Evolutionary conservation across 2,888 invertebrate genomes (phyloP), one percentile per base, ranked within the genome.

Genomic region (Agonopterix arenella): DNA sequence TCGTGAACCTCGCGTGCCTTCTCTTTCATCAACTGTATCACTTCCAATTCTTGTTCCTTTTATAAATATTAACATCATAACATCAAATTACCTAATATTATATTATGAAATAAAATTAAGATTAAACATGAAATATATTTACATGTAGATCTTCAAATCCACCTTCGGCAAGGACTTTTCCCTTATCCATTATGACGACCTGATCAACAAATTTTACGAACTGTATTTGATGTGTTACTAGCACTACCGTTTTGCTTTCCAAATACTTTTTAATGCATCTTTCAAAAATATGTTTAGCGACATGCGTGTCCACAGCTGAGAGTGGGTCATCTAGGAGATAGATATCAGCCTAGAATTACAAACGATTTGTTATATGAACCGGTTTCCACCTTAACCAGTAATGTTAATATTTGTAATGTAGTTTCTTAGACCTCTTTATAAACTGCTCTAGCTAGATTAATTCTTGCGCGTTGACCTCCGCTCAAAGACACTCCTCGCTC

Each of bases 211-310:
- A 85, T 61, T 92, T 92, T 8, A 95, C 82, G 60, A 94, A 96
- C 72, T 97, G 96, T 47, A 96, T 77, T 72, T 97, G 97, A 84
- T 97, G 96, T 0, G 96, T 97, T 3, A 96, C 93, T 50, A 96
- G 80, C 46, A 96, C 89, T 0, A 94, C 92, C 8, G 94, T 93
- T 71, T 94, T 93, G n/a, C 90, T 89, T 43, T 86, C 86, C 50
- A 96, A 76, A 61, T 89, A 85, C 64, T 78, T 80, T 70, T 82
- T 90, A 41, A 94, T 91, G 62, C 93, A 94, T 68, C 91, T 90
- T 58, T 93, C 92, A 73, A 94, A 94, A 41, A 95, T 89, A 61
- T 92, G 91, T 60, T 91, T 90, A 0, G 93, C 92, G 3, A 95
- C 94, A 62, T 92, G 91, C 0, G 93, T 88, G 65, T 95, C 95